A percentile compares a stretch with the other conserved stretches of the same genome.
Evolutionary conservation across 2,888 invertebrate species (phyloP).

Genomic region (Mimumesa dahlbomi): DNA sequence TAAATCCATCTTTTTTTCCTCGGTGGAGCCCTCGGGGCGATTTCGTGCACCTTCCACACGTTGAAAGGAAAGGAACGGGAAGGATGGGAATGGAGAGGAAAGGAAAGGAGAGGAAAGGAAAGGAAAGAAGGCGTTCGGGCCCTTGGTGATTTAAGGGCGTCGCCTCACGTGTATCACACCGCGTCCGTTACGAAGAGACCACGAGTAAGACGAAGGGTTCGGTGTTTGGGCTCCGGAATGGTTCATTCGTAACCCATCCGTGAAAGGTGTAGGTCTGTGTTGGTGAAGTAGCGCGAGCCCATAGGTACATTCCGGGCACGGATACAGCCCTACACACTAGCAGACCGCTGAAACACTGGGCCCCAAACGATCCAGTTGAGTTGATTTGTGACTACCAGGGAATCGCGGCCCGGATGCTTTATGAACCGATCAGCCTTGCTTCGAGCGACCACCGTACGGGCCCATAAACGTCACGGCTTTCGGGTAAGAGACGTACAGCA

Average conservation of each 20-base stretch:
- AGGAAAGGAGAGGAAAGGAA: slow-evolving; percentile 15
- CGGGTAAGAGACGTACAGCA: slow-evolving; percentile 57
- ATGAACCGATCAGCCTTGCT: slow-evolving; percentile 73
- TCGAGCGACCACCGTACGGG: slow-evolving; percentile 60
- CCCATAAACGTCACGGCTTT: slow-evolving; percentile 74
- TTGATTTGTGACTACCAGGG: slow-evolving; percentile 73
- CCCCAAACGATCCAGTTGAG: slow-evolving; percentile 67
- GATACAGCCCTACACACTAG: slow-evolving; percentile 48
- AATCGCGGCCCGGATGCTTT: slow-evolving; percentile 69
- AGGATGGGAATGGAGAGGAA: background rate
- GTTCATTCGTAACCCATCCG: slow-evolving; percentile 38
- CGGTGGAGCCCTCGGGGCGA: slow-evolving; percentile 37
- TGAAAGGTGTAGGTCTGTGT: slow-evolving; percentile 42
- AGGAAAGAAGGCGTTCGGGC: slow-evolving; percentile 64
- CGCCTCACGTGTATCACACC: slow-evolving; percentile 78
- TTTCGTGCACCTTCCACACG: slow-evolving; percentile 30
- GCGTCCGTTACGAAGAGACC: slow-evolving; percentile 61
- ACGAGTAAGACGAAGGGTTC: slow-evolving; percentile 64
- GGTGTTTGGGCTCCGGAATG: slow-evolving; percentile 58
- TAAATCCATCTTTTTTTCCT: slow-evolving; percentile 75
- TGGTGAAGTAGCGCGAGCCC: slow-evolving; percentile 53
- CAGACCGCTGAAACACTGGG: slow-evolving; percentile 65
- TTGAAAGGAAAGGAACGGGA: slow-evolving; percentile 9
- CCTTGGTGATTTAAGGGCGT: slow-evolving; percentile 77
- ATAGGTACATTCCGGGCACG: slow-evolving; percentile 52